These are phyloP conservation scores for Candoia aspera DNA, from an alignment of 2,113 vertebrate species.

Conservation along the genomic window DNA sequence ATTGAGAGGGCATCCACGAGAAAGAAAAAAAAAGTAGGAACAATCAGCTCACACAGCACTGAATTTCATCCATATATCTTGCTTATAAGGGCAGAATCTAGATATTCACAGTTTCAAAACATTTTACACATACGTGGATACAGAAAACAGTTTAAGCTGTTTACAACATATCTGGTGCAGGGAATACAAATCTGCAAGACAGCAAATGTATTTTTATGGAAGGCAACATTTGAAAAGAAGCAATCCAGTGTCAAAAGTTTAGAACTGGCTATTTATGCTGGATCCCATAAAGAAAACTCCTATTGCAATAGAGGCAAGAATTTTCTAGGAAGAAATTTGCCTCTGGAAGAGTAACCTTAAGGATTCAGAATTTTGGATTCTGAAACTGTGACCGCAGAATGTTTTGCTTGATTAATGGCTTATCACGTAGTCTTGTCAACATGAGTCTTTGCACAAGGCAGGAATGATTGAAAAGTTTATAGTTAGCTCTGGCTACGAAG, in stretches of 20 bases:
- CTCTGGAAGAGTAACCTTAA: conserved; percentile 16
- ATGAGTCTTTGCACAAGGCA: conserved; percentile 67
- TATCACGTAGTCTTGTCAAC: conserved; percentile 57
- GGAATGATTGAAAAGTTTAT: conserved; percentile 68
- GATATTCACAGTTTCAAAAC: neutral
- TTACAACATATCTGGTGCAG: neutral
- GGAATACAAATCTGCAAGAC: neutral
- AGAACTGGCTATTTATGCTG: neutral
- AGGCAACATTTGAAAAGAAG: neutral
- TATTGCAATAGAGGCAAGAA: conserved; percentile 17
- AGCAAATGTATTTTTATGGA: conserved; percentile 33
- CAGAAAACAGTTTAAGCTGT: neutral
- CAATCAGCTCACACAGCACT: neutral
- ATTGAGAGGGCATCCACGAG: neutral
- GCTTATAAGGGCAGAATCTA: neutral
- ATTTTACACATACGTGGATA: neutral
- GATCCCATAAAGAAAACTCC: neutral
- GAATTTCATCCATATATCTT: neutral
- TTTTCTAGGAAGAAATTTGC: conserved; percentile 12
- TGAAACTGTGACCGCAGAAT: conserved; percentile 35
- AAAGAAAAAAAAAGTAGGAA: neutral
- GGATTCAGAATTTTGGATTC: conserved; percentile 1
- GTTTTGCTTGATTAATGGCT: conserved; percentile 34
- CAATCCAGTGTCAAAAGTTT: conserved; percentile 24
- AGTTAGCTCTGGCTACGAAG: conserved; percentile 59